Conservation (phyloP, 2,113 vertebrate genomes). For the Prochilodus magdalenae region DNA sequence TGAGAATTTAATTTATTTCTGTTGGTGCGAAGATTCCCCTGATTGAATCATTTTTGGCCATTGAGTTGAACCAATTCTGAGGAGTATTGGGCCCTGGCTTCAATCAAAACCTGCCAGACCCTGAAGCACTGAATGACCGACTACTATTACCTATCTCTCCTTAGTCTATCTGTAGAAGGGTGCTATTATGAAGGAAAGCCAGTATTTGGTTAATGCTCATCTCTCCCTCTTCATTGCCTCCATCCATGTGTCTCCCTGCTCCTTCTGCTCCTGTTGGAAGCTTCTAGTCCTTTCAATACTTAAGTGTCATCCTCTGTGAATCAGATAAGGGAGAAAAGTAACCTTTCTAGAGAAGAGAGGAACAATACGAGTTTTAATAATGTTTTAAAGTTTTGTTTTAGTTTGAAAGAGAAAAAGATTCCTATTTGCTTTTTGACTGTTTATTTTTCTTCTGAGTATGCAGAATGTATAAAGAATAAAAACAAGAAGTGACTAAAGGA, state of each 20-base stretch:
- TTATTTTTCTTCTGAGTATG: slow-evolving; percentile 68
- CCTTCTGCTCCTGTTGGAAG: slow-evolving; percentile 26
- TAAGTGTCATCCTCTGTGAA: slow-evolving; percentile 47
- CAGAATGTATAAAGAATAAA: slow-evolving; percentile 77
- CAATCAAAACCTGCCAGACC: not conserved
- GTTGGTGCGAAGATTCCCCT: not conserved
- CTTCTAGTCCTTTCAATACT: slow-evolving; percentile 32
- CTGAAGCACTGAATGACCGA: slow-evolving; percentile 24
- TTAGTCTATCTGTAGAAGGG: slow-evolving; percentile 21
- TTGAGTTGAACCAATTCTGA: not conserved
- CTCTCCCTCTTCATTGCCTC: slow-evolving; percentile 22
- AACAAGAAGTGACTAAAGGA: slow-evolving; percentile 68
- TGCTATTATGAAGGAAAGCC: slow-evolving; percentile 39
- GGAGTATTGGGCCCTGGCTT: not conserved
- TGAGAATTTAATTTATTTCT: slow-evolving; percentile 25
- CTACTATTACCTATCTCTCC: slow-evolving; percentile 14
- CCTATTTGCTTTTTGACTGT: slow-evolving; percentile 59
- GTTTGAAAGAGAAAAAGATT: slow-evolving; percentile 54
- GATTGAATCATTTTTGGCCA: not conserved
- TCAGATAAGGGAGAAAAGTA: slow-evolving; percentile 61
- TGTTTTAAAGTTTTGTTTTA: slow-evolving; percentile 67
- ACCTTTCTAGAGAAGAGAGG: slow-evolving; percentile 66
- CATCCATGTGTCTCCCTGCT: not conserved
- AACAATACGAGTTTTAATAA: slow-evolving; percentile 58
- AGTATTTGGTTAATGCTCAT: not conserved